Percentiles rank a stretch among this genome's conserved stretches.
phyloP scores from a whole-genome alignment of 2,113 vertebrate species.

The Regulus satrapa region DNA sequence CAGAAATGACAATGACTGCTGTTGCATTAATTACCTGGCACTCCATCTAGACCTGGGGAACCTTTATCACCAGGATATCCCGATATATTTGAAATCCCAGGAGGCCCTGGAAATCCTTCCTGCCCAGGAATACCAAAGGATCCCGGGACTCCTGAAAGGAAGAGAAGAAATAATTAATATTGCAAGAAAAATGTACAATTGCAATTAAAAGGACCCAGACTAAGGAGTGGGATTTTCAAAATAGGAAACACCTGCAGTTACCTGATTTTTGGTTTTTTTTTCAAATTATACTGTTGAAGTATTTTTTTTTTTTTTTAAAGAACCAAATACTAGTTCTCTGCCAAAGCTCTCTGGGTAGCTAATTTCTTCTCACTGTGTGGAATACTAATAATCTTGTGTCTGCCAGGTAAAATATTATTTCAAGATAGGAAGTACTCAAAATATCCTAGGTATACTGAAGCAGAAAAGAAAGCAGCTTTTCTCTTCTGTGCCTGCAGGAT shows the following conservation, averaged over 20 bases:
- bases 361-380: background rate
- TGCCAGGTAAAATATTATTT: background rate
- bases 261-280: background rate
- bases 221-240: background rate
- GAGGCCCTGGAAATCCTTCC: slow-evolving; percentile 75
- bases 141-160: slow-evolving; percentile 78
- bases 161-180: background rate
- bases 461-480: background rate
- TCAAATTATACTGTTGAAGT: background rate
- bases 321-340: background rate
- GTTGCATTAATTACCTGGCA: slow-evolving; percentile 75
- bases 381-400: background rate
- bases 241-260: background rate
- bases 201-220: background rate
- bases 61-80: slow-evolving; percentile 83
- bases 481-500: background rate
- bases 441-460: background rate
- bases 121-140: slow-evolving; percentile 76
- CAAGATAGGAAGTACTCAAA: background rate
- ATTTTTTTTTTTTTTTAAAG: background rate
- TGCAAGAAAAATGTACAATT: background rate
- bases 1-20: background rate
- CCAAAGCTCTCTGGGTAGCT: background rate
- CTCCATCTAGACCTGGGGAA: slow-evolving; percentile 75
- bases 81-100: slow-evolving; percentile 74